Evolutionary conservation across 2,888 invertebrate species (phyloP).

Genomic region (Epinotia demarniana): DNA sequence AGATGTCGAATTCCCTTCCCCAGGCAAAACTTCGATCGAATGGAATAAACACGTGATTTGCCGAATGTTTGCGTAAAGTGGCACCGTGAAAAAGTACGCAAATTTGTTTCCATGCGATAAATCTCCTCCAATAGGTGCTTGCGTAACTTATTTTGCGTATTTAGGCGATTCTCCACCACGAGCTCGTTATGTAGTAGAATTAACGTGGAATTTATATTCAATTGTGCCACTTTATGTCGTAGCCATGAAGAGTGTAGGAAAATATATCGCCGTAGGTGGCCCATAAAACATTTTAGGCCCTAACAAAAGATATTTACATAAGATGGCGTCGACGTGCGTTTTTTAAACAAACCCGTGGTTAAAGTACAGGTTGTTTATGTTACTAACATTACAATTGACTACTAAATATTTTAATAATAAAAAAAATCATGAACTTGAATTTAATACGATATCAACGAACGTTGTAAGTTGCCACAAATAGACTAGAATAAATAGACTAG

Average conservation of each 20-base stretch:
- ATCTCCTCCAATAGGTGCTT: constrained; percentile 42
- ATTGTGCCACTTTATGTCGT: constrained; percentile 40
- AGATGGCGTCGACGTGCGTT: neutral
- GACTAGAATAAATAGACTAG: neutral
- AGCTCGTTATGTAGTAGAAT: constrained; percentile 32
- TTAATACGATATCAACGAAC: neutral
- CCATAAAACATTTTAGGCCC: constrained; percentile 1
- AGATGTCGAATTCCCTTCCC: constrained; percentile 7
- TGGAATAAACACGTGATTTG: constrained; percentile 41
- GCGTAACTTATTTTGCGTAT: constrained; percentile 44
- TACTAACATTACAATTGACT: neutral
- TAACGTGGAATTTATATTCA: constrained; percentile 37
- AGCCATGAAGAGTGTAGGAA: constrained; percentile 12
- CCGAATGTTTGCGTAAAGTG: constrained; percentile 40
- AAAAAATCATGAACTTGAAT: neutral
- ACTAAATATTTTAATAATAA: too few relatives aligned
- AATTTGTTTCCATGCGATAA: constrained; percentile 43
- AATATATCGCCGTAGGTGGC: constrained; percentile 2
- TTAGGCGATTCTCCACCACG: constrained; percentile 27
- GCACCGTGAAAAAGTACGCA: constrained; percentile 42
- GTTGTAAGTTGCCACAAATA: neutral
- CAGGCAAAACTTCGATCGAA: constrained; percentile 31
- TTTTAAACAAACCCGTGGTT: too few relatives aligned
- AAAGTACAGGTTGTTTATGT: neutral
- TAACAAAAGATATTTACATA: neutral